Evolutionary conservation across 2,888 invertebrate species (phyloP).

Genomic region (Agonum fuliginosum): DNA sequence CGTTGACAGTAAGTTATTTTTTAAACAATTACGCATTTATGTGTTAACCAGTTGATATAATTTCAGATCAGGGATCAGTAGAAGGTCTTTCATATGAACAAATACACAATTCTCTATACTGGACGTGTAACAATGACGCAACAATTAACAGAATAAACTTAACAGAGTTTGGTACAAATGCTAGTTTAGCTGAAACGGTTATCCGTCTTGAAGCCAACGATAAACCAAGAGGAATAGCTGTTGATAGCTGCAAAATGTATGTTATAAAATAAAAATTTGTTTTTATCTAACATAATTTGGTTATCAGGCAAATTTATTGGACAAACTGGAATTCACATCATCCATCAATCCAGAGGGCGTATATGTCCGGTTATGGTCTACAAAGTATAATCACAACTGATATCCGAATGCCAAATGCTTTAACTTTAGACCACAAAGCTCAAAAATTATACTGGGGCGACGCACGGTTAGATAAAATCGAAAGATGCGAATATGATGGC

Average conservation of each 20-base stretch:
- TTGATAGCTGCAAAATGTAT: conserved; percentile 85
- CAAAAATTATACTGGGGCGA: conserved; percentile 90
- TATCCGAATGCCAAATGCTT: conserved; percentile 90
- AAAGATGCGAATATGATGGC: conserved; percentile 88
- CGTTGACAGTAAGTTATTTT: conserved; percentile 77
- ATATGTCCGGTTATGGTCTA: conserved; percentile 76
- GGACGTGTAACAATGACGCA: conserved; percentile 89
- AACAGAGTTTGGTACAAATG: conserved; percentile 71
- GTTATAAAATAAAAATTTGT: conserved; percentile 64
- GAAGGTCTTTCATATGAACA: conserved; percentile 90
- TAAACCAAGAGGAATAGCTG: conserved; percentile 89
- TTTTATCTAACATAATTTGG: conserved; percentile 38
- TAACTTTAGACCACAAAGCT: conserved; percentile 85
- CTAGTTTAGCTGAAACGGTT: conserved; percentile 74
- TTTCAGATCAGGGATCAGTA: conserved; percentile 85
- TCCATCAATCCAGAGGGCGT: conserved; percentile 88
- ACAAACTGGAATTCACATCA: conserved; percentile 91
- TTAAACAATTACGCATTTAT: conserved; percentile 19
- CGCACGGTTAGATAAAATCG: conserved; percentile 89
- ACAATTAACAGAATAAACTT: conserved; percentile 79
- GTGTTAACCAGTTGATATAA: too few relatives aligned
- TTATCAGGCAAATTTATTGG: conserved; percentile 84
- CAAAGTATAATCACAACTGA: conserved; percentile 85
- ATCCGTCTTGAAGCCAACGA: conserved; percentile 81
- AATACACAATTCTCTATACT: conserved; percentile 82